A percentile compares a stretch with the other conserved stretches of the same genome.
Conservation (phyloP, 2,888 invertebrate genomes). For the Boloria selene region DNA sequence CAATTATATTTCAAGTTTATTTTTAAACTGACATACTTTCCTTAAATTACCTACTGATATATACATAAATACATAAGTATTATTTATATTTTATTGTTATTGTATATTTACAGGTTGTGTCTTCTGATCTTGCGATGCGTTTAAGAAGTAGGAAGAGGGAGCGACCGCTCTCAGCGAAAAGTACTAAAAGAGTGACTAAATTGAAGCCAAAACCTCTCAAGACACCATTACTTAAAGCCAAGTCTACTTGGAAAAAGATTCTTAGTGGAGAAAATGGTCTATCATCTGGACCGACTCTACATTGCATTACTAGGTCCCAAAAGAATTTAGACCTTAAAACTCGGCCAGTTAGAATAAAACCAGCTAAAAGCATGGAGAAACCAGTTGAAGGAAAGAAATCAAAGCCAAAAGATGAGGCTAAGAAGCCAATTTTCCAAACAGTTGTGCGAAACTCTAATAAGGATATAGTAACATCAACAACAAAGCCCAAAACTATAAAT, state of each 20-base stretch:
- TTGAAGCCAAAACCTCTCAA: constrained; percentile 57
- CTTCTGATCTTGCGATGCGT: constrained; percentile 82
- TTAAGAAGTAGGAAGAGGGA: constrained; percentile 86
- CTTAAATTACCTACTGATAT: neutral
- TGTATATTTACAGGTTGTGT: constrained; percentile 56
- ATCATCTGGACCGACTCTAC: constrained; percentile 50
- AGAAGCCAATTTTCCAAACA: constrained; percentile 75
- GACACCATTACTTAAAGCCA: constrained; percentile 53
- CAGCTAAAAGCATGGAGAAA: constrained; percentile 69
- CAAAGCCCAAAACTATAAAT: constrained; percentile 50
- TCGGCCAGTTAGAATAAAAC: constrained; percentile 63
- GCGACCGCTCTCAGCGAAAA: constrained; percentile 76
- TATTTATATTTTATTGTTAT: neutral
- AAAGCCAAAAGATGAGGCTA: constrained; percentile 62
- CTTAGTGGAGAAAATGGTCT: constrained; percentile 65
- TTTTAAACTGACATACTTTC: neutral
- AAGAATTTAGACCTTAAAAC: constrained; percentile 58
- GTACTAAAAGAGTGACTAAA: constrained; percentile 57
- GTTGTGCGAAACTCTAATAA: constrained; percentile 67
- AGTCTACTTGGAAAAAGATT: constrained; percentile 64
- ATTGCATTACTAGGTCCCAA: constrained; percentile 68
- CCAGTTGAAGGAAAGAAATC: constrained; percentile 59
- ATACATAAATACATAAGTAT: neutral
- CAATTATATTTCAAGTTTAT: neutral
- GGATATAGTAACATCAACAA: constrained; percentile 64